Conservation (phyloP, 2,888 invertebrate genomes). For the Chorisops tibialis region DNA sequence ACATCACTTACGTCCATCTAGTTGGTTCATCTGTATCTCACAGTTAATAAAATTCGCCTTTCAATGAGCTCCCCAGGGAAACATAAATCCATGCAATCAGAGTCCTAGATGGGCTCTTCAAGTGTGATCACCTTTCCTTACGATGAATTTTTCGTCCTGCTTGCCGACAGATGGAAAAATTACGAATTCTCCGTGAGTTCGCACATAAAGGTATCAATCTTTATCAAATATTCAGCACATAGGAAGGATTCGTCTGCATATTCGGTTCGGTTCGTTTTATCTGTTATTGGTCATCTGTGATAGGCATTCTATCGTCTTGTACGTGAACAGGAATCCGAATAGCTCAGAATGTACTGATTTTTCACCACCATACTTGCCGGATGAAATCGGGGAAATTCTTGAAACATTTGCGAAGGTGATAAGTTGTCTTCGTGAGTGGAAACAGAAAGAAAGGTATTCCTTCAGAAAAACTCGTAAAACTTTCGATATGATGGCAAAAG, state of each 20-base stretch:
- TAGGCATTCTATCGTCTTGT: constrained; percentile 19
- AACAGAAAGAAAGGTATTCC: neutral
- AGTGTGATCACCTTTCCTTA: no score
- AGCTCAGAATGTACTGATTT: neutral
- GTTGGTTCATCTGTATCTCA: no score
- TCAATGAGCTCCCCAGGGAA: no score
- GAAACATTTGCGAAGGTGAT: constrained; percentile 17
- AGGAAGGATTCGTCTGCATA: constrained; percentile 10
- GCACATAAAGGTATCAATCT: constrained; percentile 28
- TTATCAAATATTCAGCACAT: constrained; percentile 27
- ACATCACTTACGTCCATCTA: no score
- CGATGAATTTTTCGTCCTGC: no score
- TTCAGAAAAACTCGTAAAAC: constrained; percentile 4
- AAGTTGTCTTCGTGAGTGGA: neutral
- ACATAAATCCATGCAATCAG: no score
- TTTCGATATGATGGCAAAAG: neutral
- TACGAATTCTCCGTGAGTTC: constrained; percentile 18
- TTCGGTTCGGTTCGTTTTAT: constrained; percentile 13
- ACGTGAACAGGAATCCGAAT: constrained; percentile 25
- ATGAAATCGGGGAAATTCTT: neutral
- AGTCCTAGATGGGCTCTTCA: no score
- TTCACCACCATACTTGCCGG: neutral
- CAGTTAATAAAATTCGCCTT: no score
- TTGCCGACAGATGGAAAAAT: neutral
- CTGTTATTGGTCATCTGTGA: constrained; percentile 23